Evolutionary conservation across 1,140 invertebrate genomes (phyloP), one percentile per base, ranked within the genome.

Genomic region (Holcopasites calliopsidis): DNA sequence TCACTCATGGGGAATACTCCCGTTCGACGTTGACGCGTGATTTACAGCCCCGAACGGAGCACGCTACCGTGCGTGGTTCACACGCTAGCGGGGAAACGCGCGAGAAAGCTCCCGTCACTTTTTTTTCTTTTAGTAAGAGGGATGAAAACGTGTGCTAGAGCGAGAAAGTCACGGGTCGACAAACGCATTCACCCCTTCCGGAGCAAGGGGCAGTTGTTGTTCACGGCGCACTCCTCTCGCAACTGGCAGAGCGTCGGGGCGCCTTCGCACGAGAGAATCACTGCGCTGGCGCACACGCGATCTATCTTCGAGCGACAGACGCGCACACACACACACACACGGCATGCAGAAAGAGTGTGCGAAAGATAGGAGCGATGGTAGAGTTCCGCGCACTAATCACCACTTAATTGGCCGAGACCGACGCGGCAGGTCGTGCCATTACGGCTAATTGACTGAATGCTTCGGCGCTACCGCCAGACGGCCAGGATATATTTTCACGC

Each of bases 381-480:
- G 69, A 74, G 76, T 57, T 60, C 49, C 78, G 76, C 82, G 77
- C 86, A 87, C 85, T 82, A 86, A 84, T 84, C 84, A 89, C 83
- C 82, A 82, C 82, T 83, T 85, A 87, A 87, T 87, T 85, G 84
- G 77, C 77, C 83, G 70, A 73, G 73, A 80, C 84, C 76, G 82
- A 84, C 80, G 79, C 82, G 79, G 79, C 85, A 85, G 79, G 75
- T 82, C 82, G 77, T 81, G 87, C 83, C 82, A 83, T 84, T 84
- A 85, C 69, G 64, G 74, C 79, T 85, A 87, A 86, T 86, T 81
- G 85, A 86, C 83, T 62, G 76, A 84, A 81, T 72, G 83, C 77
- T 79, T 82, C 82, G 69, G 70, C 76, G 78, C 68, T 75, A 68
- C 77, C 77, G 73, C 74, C 65, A 64, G 71, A 79, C 76, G 75